These are phyloP conservation scores for Melieria omissa DNA, from an alignment of 2,888 invertebrate species.

Conservation along the genomic window DNA sequence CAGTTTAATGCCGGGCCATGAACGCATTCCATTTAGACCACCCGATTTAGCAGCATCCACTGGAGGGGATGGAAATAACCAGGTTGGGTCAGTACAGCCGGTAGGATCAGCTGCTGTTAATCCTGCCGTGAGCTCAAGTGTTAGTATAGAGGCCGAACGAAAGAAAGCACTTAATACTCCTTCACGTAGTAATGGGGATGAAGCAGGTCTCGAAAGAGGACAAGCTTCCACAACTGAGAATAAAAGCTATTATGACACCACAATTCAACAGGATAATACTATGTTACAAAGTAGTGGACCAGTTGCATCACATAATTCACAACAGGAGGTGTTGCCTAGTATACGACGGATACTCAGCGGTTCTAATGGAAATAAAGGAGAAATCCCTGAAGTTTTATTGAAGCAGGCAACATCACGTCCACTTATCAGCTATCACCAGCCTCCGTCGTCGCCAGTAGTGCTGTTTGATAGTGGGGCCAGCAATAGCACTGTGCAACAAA, in stretches of 20 bases:
- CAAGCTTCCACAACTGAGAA: conserved; percentile 34
- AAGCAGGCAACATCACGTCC: conserved; percentile 74
- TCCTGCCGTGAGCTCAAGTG: conserved; percentile 16
- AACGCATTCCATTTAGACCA: conserved; percentile 85
- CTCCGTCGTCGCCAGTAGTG: conserved; percentile 51
- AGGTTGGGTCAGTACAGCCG: conserved; percentile 23
- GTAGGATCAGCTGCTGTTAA: conserved; percentile 35
- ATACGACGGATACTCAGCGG: conserved; percentile 87
- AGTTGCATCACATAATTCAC: conserved; percentile 35
- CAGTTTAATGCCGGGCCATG: conserved; percentile 82
- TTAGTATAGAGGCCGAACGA: conserved; percentile 47
- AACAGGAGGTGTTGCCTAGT: conserved; percentile 78
- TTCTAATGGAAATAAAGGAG: conserved; percentile 85
- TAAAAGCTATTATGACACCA: conserved; percentile 39
- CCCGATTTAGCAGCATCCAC: conserved; percentile 57
- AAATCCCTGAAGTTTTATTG: conserved; percentile 81
- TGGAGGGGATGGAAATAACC: conserved; percentile 38
- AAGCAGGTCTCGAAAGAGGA: conserved; percentile 33
- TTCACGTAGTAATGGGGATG: conserved; percentile 67
- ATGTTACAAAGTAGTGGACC: conserved; percentile 5
- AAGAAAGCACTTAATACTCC: conserved; percentile 82
- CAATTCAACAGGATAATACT: conserved; percentile 20
- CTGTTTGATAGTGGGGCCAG: conserved; percentile 11
- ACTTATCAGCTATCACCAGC: conserved; percentile 53
- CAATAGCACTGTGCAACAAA: conserved; percentile 37